Percentiles rank a stretch among this genome's conserved stretches.
phyloP scores from a whole-genome alignment of 2,113 vertebrate genomes.

The Maccullochella peelii region DNA sequence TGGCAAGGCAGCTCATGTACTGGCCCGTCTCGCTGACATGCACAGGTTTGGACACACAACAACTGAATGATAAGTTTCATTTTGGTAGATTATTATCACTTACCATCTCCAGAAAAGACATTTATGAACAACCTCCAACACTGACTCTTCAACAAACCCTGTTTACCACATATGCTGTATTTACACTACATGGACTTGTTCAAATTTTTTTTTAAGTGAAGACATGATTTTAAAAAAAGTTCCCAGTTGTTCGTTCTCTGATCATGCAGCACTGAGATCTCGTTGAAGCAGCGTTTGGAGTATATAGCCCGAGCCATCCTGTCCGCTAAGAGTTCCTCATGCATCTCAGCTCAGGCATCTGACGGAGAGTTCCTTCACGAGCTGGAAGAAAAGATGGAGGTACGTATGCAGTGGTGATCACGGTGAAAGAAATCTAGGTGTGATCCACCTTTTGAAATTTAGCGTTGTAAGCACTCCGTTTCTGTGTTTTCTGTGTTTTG shows the following conservation, averaged over 20 bases:
- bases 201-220: background rate
- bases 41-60: slow-evolving; percentile 86
- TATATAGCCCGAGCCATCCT: slow-evolving; percentile 97
- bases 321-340: slow-evolving; percentile 96
- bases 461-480: background rate
- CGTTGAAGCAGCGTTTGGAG: slow-evolving; percentile 94
- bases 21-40: slow-evolving; percentile 94
- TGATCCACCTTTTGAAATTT: background rate
- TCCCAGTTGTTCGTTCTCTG: background rate
- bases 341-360: slow-evolving; percentile 90
- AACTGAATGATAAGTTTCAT: background rate
- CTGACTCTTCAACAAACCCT: background rate
- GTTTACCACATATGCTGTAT: background rate
- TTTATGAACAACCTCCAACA: background rate
- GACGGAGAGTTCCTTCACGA: slow-evolving; percentile 98
- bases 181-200: background rate
- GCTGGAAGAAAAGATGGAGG: slow-evolving; percentile 98
- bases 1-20: slow-evolving; percentile 92
- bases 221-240: background rate
- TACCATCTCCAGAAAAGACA: background rate
- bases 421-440: background rate
- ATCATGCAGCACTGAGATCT: slow-evolving; percentile 92
- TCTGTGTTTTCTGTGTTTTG: background rate
- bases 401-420: slow-evolving; percentile 57
- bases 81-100: background rate